Evolutionary conservation across 2,797 vertebrate species (phyloP).

Genomic region (Pseudochaenichthys georgianus): DNA sequence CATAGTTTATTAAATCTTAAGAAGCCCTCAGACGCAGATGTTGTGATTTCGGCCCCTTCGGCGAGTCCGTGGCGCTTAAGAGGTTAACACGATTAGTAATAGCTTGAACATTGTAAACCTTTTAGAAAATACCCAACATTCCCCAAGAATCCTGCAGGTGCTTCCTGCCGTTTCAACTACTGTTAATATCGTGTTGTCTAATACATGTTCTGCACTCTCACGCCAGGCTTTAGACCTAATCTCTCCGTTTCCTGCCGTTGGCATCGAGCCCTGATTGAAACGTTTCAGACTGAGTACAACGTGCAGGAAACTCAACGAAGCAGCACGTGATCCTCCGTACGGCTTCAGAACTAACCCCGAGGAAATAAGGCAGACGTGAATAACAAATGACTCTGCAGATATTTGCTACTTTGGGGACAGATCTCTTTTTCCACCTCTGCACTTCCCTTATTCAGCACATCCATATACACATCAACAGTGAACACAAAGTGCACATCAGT

Average conservation of each 20-base stretch:
- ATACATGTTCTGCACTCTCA: background rate
- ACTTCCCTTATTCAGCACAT: background rate
- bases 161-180: background rate
- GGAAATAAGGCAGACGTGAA: background rate
- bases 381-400: no score
- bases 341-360: background rate
- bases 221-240: no score
- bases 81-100: background rate
- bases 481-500: no score
- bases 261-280: background rate
- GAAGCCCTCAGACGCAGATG: no score
- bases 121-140: background rate
- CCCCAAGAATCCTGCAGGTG: background rate
- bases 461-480: background rate
- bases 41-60: no score
- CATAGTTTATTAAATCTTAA: no score
- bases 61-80: no score
- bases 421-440: background rate
- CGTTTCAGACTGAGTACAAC: background rate
- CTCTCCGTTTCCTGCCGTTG: background rate
- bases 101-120: no score
- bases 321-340: background rate
- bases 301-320: background rate
- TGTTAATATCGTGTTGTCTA: background rate
- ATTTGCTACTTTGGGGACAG: background rate